Evolutionary conservation across 2,113 vertebrate genomes (phyloP), one percentile per base, ranked within the genome.

Genomic region (Sprattus sprattus): DNA sequence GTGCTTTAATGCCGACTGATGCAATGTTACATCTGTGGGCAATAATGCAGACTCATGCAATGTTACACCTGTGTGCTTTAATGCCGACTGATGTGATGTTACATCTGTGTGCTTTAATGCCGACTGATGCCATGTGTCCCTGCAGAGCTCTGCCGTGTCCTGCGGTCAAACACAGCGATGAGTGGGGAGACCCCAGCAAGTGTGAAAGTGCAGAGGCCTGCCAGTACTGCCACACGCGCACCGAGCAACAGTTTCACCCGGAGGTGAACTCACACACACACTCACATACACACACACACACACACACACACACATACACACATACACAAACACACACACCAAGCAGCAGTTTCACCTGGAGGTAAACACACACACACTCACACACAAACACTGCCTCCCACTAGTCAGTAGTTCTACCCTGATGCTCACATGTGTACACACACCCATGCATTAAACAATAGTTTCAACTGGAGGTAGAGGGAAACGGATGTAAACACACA

Each of bases 401-500:
- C 90, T 99, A 97, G 84, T 99, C n/a, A n/a, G n/a, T n/a, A n/a
- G n/a, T n/a, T n/a, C n/a, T n/a, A n/a, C n/a, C n/a, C n/a, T n/a
- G n/a, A n/a, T n/a, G n/a, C n/a, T n/a, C n/a, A n/a, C n/a, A n/a
- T n/a, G n/a, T n/a, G n/a, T n/a, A n/a, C n/a, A n/a, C 97, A 92
- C 98, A 99, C 93, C 99, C 97, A 0, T 96, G 97, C 88, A 98
- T 98, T 6, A 98, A 99, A 5, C 98, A 99, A 89, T 98, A 99
- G 90, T 99, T 99, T 91, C 98, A 99, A 86, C 98, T 98, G 0
- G 98, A 99, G 97, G 98, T 99, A n/a, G n/a, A n/a, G n/a, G n/a
- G n/a, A n/a, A n/a, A n/a, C n/a, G 0, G 98, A 99, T 97, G 98
- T 99, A 91, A 45, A 10, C 45, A 47, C 81, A 82, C 52, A 57